Evolutionary conservation across 2,888 invertebrate genomes (phyloP), one percentile per base, ranked within the genome.

Genomic region (Ochropacha duplaris): DNA sequence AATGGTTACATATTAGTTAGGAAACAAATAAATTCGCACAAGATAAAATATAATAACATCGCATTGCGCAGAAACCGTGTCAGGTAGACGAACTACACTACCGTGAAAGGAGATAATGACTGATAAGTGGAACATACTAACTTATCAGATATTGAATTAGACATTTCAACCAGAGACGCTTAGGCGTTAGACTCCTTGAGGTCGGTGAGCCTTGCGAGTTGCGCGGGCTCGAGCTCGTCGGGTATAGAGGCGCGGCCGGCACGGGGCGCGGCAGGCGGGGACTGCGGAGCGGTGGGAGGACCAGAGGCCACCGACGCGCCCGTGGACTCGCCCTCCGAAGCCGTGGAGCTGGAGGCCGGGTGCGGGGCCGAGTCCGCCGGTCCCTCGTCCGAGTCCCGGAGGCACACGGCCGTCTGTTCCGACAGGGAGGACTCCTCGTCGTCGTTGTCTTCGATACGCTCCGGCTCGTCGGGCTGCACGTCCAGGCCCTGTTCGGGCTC

Each of bases 141-240:
- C 31, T 31, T 11, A 31, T 12, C 12, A 12, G 12, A 12, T 12
- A 28, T 8, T 8, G 5, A 31, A 5, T n/a, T n/a, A 36, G 3
- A 14, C 34, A 14, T 28, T n/a, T 36, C 16, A 39, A 8, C 8
- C 3, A 44, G 14, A 44, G 70, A 69, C 61, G 71, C 66, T 88
- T 96, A 98, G 93, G 98, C 98, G 88, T 97, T 97, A 62, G 98
- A 98, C 89, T 98, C 98, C 87, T 98, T 98, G 60, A 98, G 94
- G 83, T 97, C 96, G 81, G 97, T 97, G 74, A 98, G 94, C 82
- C 97, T 95, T 62, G 97, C 97, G 75, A 98, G 94, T 84, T 97
- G 97, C 80, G 97, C 97, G 28, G 97, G 97, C 77, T 97, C 97
- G 64, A 98, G 93, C 86, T 97, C 98, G 87, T 97, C 97, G 44